phyloP scores from a whole-genome alignment of 1,140 invertebrate species.

The Triops cancriformis region DNA sequence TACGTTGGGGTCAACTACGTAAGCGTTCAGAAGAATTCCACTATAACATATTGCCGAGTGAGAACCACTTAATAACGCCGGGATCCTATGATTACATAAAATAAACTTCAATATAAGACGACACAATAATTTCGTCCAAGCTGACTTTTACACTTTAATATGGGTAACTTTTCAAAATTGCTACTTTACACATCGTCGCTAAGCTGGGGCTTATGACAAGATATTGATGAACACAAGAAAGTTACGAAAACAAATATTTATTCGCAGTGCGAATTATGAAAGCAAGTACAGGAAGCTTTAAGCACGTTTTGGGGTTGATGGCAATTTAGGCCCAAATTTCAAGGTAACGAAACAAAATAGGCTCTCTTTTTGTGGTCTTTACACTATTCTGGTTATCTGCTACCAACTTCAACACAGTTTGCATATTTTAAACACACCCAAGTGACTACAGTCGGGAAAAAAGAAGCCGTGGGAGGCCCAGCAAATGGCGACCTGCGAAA shows the following conservation, averaged over 20 bases:
- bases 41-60: not conserved
- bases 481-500: slow-evolving; percentile 12
- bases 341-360: not conserved
- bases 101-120: no score
- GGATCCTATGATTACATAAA: no score
- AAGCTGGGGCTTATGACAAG: no score
- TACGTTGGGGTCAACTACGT: not conserved
- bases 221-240: no score
- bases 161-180: no score
- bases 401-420: not conserved
- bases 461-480: slow-evolving; percentile 7
- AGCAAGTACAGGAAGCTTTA: not conserved
- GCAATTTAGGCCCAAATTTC: not conserved
- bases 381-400: not conserved
- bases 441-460: not conserved
- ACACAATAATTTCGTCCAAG: no score
- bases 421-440: not conserved
- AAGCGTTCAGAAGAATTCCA: not conserved
- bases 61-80: no score
- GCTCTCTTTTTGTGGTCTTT: no score
- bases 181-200: no score
- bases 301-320: not conserved
- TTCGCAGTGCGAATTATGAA: no score
- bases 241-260: no score
- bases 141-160: no score